phyloP scores from a whole-genome alignment of 2,797 vertebrate genomes.

The Agapornis canus region DNA sequence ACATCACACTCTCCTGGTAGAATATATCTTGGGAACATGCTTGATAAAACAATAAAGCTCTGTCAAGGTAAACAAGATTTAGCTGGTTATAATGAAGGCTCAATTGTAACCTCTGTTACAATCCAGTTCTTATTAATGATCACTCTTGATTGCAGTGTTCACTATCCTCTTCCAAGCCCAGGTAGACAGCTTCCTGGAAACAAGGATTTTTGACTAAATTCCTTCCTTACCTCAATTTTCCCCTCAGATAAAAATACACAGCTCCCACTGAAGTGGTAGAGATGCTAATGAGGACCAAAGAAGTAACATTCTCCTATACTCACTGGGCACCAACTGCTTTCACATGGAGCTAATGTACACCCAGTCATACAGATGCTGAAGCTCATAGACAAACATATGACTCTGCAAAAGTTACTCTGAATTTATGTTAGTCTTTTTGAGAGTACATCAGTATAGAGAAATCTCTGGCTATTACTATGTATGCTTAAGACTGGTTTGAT shows the following conservation, averaged over 20 bases:
- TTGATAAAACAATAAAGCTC: background rate
- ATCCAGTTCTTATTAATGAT: constrained; percentile 20
- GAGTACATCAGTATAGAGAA: background rate
- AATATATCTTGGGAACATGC: background rate
- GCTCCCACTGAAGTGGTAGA: background rate
- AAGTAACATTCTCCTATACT: background rate
- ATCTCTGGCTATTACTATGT: background rate
- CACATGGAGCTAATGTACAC: background rate
- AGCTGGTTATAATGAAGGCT: background rate
- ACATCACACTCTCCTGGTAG: background rate
- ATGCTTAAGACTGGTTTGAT: background rate
- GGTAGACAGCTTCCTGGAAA: background rate
- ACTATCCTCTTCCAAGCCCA: background rate
- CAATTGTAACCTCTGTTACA: constrained; percentile 1
- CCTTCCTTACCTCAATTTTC: background rate
- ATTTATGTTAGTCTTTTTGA: background rate
- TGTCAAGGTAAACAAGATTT: constrained; percentile 5
- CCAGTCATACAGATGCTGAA: background rate
- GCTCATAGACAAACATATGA: background rate
- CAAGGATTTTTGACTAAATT: constrained; percentile 6
- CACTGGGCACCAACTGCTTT: background rate
- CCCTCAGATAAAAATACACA: background rate
- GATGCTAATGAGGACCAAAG: background rate
- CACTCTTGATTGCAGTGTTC: constrained; percentile 3
- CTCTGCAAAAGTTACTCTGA: background rate